Conservation (phyloP, 2,888 invertebrate species). For the Agonopterix arenella region DNA sequence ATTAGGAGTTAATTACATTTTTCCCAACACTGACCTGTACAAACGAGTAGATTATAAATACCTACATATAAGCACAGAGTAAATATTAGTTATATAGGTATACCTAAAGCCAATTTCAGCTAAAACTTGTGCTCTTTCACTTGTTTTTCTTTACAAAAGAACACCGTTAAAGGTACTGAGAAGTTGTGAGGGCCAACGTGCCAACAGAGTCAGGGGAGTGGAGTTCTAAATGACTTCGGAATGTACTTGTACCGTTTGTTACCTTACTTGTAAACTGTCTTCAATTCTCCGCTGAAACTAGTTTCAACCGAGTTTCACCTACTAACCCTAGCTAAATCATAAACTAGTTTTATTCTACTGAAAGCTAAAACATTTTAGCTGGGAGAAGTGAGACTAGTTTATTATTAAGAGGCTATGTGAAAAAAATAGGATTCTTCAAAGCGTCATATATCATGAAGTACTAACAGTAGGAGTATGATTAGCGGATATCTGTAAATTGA, state of each 20-base stretch:
- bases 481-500: too few species aligned
- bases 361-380: not conserved
- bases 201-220: conserved; percentile 18
- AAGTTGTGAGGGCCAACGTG: conserved; percentile 5
- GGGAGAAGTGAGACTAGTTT: too few species aligned
- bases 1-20: too few species aligned
- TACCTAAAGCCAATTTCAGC: not conserved
- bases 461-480: too few species aligned
- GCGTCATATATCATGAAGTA: too few species aligned
- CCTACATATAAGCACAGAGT: too few species aligned
- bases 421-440: too few species aligned
- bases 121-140: not conserved
- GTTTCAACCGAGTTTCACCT: conserved; percentile 24
- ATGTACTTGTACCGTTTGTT: conserved; percentile 31
- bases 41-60: too few species aligned
- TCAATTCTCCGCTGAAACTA: conserved; percentile 27
- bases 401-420: too few species aligned
- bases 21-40: too few species aligned
- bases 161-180: conserved; percentile 6
- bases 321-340: not conserved
- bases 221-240: conserved; percentile 39
- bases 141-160: conserved; percentile 3
- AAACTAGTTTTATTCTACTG: not conserved
- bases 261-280: conserved; percentile 30
- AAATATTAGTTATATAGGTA: too few species aligned